Evolutionary conservation across 1,140 invertebrate species (phyloP), one percentile per base, ranked within the genome.

Genomic region (Brachionus paranguensis): DNA sequence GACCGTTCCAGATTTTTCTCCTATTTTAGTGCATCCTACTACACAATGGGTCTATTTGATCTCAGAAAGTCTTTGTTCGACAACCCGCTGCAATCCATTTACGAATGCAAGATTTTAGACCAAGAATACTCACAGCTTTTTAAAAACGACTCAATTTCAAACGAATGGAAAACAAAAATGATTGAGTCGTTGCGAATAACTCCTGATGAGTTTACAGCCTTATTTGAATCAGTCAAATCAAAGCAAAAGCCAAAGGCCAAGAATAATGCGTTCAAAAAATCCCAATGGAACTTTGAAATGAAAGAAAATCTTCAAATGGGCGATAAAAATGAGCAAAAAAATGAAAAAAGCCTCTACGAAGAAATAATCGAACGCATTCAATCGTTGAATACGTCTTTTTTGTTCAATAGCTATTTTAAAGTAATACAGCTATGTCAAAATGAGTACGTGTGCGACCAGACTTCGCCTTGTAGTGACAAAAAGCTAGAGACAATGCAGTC

Each of bases 31-130:
- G 37, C 43, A 10, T 81, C 53, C n/a, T 81, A 64, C 37, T 81
- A 81, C 29, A 64, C 53, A 14, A 81, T 81, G 78, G 78, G 78
- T 20, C 24, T 64, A 20, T 81, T 81, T 24, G 78, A 81, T 20
- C 33, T 81, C 10, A 81, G 27, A 68, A 81, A 81, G 37, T 20
- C 41, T 1, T 14, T 81, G 4, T 81, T 60, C 24, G 78, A 81
- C 20, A 81, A 81, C n/a, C 29, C 78, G 14, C 33, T 81, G 4
- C 33, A 81, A 27, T 68, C 55, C 41, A n/a, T 81, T 24, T 81
- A 81, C 29, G 64, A 68, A 81, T 24, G 7, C 11, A 81, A 81
- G n/a, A 29, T 43, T 14, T 64, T 81, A 11, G 64, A 60, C 12
- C 33, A 64, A 41, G 78, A 81, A 37, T 64, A 14, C 27, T 14